phyloP scores from a whole-genome alignment of 2,797 vertebrate species.

The Gobionotothen gibberifrons region DNA sequence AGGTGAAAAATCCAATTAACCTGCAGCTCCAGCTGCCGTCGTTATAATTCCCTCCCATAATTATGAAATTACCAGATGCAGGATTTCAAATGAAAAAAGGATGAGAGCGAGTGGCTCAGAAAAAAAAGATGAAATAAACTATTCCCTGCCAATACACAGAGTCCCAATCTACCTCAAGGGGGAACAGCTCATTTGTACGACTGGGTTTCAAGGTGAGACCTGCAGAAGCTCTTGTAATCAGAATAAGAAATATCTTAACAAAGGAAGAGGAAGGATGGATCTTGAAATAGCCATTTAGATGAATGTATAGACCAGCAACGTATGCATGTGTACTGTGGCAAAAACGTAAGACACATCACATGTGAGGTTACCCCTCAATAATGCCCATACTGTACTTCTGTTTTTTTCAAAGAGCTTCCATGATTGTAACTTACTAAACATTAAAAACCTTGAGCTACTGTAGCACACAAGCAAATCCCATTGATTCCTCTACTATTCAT shows the following conservation, averaged over 20 bases:
- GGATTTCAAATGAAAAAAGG: conserved; percentile 83
- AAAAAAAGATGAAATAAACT: conserved; percentile 77
- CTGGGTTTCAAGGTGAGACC: conserved; percentile 73
- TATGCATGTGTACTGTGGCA: background rate
- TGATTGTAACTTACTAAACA: background rate
- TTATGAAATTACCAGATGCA: conserved; percentile 86
- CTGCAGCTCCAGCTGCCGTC: conserved; percentile 81
- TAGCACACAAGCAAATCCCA: background rate
- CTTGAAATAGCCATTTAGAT: conserved; percentile 37
- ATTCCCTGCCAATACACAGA: conserved; percentile 60
- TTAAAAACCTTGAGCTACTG: conserved; percentile 7
- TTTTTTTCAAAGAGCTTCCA: conserved; percentile 11
- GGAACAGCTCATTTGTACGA: conserved; percentile 54
- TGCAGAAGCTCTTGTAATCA: conserved; percentile 59
- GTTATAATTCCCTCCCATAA: conserved; percentile 85
- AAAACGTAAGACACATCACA: background rate
- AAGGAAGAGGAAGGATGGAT: conserved; percentile 22
- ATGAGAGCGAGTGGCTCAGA: conserved; percentile 73
- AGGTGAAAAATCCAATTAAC: conserved; percentile 88
- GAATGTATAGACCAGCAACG: conserved; percentile 11
- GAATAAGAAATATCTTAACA: conserved; percentile 54
- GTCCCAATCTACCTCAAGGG: conserved; percentile 71
- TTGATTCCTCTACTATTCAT: background rate
- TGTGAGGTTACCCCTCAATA: background rate
- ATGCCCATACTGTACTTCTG: conserved; percentile 15